Percentiles rank a stretch among this genome's conserved stretches.
Conservation (phyloP, 1,140 invertebrate genomes). For the Habropoda laboriosa region DNA sequence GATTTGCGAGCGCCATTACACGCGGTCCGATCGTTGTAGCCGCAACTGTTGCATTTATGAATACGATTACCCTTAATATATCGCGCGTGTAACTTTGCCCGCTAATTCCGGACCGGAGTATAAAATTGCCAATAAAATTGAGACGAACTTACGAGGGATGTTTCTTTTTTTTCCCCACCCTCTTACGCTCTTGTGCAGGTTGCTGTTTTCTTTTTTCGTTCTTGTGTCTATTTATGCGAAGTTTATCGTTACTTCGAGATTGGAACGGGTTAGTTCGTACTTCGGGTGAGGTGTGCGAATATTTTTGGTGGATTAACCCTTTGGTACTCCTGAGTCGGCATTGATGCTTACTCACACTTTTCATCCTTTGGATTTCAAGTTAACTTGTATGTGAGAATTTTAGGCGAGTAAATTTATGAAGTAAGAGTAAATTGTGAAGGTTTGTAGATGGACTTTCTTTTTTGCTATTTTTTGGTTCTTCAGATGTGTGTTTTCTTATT, state of each 20-base stretch:
- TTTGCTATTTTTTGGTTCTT: too few species aligned
- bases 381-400: too few species aligned
- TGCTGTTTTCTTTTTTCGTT: neutral
- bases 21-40: constrained; percentile 64
- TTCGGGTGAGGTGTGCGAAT: too few species aligned
- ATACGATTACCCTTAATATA: constrained; percentile 78
- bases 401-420: too few species aligned
- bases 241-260: neutral
- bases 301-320: too few species aligned
- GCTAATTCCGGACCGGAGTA: constrained; percentile 68
- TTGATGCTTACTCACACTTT: too few species aligned
- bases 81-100: constrained; percentile 66
- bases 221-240: neutral
- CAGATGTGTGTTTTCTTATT: too few species aligned
- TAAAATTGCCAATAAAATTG: constrained; percentile 66
- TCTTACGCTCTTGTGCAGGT: neutral
- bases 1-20: constrained; percentile 76
- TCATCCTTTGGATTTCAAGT: too few species aligned
- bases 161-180: constrained; percentile 5
- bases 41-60: constrained; percentile 79
- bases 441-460: too few species aligned
- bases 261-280: too few species aligned
- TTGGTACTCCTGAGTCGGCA: too few species aligned
- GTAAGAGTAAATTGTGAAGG: too few species aligned
- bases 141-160: constrained; percentile 59